Conservation (phyloP, 2,797 vertebrate species). For the Lacerta agilis region DNA sequence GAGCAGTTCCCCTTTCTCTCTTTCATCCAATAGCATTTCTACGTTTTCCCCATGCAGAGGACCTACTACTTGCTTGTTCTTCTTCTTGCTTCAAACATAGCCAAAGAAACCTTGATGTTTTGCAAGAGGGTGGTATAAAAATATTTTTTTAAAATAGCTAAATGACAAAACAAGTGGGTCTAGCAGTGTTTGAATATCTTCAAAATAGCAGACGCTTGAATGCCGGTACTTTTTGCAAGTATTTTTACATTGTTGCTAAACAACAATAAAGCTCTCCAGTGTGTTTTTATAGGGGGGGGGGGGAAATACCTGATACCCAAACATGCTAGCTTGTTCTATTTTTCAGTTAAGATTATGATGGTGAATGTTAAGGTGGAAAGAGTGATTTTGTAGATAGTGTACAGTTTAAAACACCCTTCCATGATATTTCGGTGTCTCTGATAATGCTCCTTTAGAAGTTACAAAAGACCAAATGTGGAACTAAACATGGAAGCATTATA, state of each 20-base stretch:
- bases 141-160: too few species aligned
- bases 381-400: not conserved
- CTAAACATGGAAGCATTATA: not conserved
- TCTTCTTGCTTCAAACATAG: too few species aligned
- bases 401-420: not conserved
- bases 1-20: too few species aligned
- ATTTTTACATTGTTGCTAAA: conserved; percentile 58
- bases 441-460: not conserved
- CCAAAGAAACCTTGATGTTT: too few species aligned
- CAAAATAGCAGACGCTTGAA: not conserved
- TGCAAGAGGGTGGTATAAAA: too few species aligned
- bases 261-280: conserved; percentile 57
- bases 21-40: too few species aligned
- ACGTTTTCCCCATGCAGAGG: too few species aligned
- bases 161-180: not conserved
- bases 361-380: not conserved
- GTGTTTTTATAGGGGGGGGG: conserved; percentile 43
- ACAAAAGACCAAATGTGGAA: not conserved
- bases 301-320: conserved; percentile 29
- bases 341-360: conserved; percentile 22
- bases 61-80: too few species aligned
- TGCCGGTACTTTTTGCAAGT: not conserved
- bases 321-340: conserved; percentile 12
- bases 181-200: not conserved
- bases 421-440: not conserved